Base-by-base conservation (phyloP, 2,113 vertebrate genomes). In the Lynx canadensis region DNA sequence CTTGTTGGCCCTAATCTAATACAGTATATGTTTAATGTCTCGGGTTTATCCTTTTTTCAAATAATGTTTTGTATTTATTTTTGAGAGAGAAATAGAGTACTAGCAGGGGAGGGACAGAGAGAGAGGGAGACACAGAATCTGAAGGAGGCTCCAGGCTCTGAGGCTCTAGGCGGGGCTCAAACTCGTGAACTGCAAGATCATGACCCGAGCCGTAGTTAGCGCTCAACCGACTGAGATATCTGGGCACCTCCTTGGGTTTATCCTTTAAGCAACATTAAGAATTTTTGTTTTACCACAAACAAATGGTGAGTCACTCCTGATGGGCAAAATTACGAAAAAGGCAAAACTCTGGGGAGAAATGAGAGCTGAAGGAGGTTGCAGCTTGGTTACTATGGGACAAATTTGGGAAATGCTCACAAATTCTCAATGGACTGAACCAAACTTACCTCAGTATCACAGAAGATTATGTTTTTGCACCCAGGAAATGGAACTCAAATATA, bases 361-460 rank as follows among this genome's bases (percentile, higher is more conserved):
- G 29, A 95, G 27, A 79, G 11, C 27, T 36, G 66, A 83, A 80
- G 25, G 45, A 71, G 5, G 23, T 57, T 94, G 23, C 60, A 94
- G 29, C 82, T 4, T 38, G 19, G 10, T 83, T 87, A 9, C 41
- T 36, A 4, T 73, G 65, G 31, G 41, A 48, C 41, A 52, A 90
- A 87, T 84, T 27, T 97, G 74, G 74, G 63, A 96, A 80, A 45
- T 87, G 74, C 2, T 50, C 10, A 89, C 19, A 91, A 50, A 89
- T 65, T 10, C 31, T 31, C 33, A 60, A 38, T 41, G 3, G 7
- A 48, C 14, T 25, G 25, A 79, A 79, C 4, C 25, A n/a, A 55
- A 78, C 5, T 81, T 63, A 50, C 45, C 16, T 45, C 9, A 16
- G 27, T 84, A n/a, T 21, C 45, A 74, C 1, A 25, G 45, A 86